These are phyloP conservation scores for Crypturellus undulatus DNA, from an alignment of 2,113 vertebrate species.

Conservation along the genomic window DNA sequence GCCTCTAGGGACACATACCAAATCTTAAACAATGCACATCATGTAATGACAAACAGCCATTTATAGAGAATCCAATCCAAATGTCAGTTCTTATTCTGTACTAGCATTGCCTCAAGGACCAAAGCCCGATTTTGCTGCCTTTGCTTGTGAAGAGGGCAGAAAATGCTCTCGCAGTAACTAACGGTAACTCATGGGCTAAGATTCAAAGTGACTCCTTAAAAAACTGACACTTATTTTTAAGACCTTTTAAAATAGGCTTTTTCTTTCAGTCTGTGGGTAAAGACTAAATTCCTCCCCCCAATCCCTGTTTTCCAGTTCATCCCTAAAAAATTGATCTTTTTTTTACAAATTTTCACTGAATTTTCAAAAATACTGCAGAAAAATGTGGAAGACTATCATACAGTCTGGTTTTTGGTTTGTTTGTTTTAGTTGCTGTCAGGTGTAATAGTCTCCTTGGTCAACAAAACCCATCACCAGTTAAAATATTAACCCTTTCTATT, in stretches of 20 bases:
- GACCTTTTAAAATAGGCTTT: neutral
- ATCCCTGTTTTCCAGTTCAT: neutral
- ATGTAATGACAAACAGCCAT: slow-evolving; percentile 17
- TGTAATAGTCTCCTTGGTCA: neutral
- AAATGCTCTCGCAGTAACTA: neutral
- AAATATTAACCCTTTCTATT: neutral
- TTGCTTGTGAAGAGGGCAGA: neutral
- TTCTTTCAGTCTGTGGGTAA: neutral
- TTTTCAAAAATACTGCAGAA: neutral
- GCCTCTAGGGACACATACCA: neutral
- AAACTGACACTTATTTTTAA: neutral
- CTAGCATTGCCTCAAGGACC: neutral
- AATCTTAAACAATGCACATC: slow-evolving; percentile 32
- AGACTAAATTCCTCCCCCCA: neutral
- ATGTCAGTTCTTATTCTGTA: neutral
- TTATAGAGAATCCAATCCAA: slow-evolving; percentile 13
- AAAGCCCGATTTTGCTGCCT: neutral
- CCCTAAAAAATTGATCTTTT: neutral
- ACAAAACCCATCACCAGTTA: neutral
- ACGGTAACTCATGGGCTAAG: neutral
- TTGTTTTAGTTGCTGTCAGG: neutral
- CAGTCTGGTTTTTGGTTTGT: neutral
- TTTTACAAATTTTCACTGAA: neutral
- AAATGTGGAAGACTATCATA: neutral
- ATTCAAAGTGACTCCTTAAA: neutral